Conservation (phyloP, 2,113 vertebrate genomes). For the Eurypyga helias region DNA sequence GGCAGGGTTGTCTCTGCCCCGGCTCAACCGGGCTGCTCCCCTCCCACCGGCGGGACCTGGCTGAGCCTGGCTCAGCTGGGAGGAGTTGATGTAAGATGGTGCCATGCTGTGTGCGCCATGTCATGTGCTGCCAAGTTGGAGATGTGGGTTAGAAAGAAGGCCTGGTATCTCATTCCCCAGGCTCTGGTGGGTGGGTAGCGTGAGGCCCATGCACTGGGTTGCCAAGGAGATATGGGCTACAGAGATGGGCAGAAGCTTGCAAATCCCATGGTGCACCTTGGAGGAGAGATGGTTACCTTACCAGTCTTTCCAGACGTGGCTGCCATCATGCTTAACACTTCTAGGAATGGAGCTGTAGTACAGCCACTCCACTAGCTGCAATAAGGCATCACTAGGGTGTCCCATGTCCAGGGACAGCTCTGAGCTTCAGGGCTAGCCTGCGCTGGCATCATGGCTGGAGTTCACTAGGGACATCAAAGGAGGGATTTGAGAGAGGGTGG, state of each 20-base stretch:
- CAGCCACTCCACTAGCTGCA: slow-evolving; percentile 74
- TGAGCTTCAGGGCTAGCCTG: slow-evolving; percentile 74
- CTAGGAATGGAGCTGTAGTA: slow-evolving; percentile 70
- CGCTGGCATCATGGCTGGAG: slow-evolving; percentile 73
- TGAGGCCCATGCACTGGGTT: slow-evolving; percentile 76
- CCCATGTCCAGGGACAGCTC: slow-evolving; percentile 70
- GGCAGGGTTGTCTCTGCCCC: not conserved
- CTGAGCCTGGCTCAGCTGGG: slow-evolving; percentile 39
- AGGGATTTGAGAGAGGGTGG: slow-evolving; percentile 66
- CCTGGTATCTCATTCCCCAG: slow-evolving; percentile 69
- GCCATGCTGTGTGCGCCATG: slow-evolving; percentile 75
- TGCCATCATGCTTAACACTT: slow-evolving; percentile 73
- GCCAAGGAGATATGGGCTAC: slow-evolving; percentile 67
- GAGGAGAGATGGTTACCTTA: slow-evolving; percentile 73
- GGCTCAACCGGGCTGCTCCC: slow-evolving; percentile 31
- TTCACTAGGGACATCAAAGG: slow-evolving; percentile 77
- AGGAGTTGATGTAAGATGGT: slow-evolving; percentile 57
- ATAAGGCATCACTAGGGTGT: slow-evolving; percentile 65
- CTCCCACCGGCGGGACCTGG: not conserved
- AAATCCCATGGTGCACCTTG: slow-evolving; percentile 68
- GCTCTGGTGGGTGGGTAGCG: slow-evolving; percentile 73
- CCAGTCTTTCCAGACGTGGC: slow-evolving; percentile 70
- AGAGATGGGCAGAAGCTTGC: slow-evolving; percentile 72
- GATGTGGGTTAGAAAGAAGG: slow-evolving; percentile 75
- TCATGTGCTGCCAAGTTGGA: slow-evolving; percentile 70